Evolutionary conservation across 2,797 vertebrate species (phyloP).

Genomic region (Corythornis leucogaster): DNA sequence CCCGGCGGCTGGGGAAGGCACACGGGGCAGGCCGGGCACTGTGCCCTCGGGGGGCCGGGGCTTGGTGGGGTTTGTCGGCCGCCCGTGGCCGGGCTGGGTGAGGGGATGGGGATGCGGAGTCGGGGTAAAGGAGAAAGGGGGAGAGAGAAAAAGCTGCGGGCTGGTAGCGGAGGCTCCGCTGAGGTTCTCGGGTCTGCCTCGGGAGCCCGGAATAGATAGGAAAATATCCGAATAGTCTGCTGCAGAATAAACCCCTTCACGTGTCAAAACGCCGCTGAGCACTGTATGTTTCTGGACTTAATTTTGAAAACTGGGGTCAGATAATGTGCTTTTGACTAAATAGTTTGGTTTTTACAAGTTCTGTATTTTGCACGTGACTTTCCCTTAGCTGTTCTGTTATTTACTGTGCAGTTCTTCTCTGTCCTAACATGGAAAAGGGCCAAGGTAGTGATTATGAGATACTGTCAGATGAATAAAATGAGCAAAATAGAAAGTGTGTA

Average conservation of each 20-base stretch:
- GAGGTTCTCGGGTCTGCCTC: neutral
- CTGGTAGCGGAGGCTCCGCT: rapidly evolving
- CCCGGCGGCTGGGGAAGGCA: neutral
- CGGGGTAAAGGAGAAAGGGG: too few species aligned
- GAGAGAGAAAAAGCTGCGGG: neutral
- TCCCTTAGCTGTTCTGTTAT: neutral
- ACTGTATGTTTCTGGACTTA: rapidly evolving
- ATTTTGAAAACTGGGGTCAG: rapidly evolving
- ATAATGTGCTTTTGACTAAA: neutral
- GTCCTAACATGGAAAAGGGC: rapidly evolving
- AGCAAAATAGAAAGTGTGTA: neutral
- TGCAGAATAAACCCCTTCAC: neutral
- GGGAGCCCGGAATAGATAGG: neutral
- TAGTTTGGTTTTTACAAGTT: neutral
- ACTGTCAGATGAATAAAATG: neutral
- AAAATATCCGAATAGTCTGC: rapidly evolving
- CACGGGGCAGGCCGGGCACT: neutral
- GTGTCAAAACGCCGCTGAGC: rapidly evolving
- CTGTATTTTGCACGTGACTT: neutral
- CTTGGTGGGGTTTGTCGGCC: neutral
- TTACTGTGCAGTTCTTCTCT: neutral
- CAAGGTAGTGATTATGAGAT: neutral
- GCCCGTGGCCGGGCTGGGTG: too few species aligned
- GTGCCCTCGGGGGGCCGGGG: neutral
- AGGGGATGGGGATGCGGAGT: neutral